A percentile compares a stretch with the other conserved stretches of the same genome.
Conservation (phyloP, 2,888 invertebrate genomes). For the Rhabditophanes sp. region DNA sequence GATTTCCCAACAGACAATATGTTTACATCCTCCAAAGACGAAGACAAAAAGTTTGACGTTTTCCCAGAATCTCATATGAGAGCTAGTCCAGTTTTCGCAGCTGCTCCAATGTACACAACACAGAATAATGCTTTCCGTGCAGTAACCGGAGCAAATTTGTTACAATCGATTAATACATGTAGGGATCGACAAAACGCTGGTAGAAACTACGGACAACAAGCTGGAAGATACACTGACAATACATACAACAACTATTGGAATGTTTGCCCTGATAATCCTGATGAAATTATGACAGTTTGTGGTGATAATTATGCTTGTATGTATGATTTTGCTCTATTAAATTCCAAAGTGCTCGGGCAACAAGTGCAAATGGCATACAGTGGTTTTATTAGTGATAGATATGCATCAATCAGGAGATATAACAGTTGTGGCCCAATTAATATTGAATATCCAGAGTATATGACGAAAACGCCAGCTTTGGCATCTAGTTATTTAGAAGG, state of each 20-base stretch:
- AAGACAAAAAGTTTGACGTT: conserved; percentile 40
- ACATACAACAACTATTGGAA: conserved; percentile 29
- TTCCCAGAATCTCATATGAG: conserved; percentile 36
- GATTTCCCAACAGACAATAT: conserved; percentile 38
- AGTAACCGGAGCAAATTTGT: conserved; percentile 28
- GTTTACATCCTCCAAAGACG: conserved; percentile 38
- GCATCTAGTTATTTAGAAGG: conserved; percentile 28
- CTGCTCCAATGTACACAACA: conserved; percentile 29
- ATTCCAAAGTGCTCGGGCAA: conserved; percentile 28
- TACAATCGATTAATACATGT: conserved; percentile 34
- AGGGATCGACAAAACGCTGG: no score
- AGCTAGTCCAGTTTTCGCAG: conserved; percentile 31
- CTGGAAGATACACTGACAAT: conserved; percentile 27
- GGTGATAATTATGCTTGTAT: conserved; percentile 38
- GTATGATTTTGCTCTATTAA: conserved; percentile 32
- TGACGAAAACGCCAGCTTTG: conserved; percentile 31
- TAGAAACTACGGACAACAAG: no score
- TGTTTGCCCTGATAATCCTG: conserved; percentile 42
- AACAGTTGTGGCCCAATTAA: conserved; percentile 42
- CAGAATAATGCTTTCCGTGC: conserved; percentile 23
- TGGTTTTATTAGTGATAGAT: conserved; percentile 23
- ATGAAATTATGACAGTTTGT: conserved; percentile 28
- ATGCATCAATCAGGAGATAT: no score
- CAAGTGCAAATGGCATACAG: conserved; percentile 18
- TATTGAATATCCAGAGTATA: conserved; percentile 36